Percentiles rank a stretch among this genome's conserved stretches.
Evolutionary conservation across 2,797 vertebrate species (phyloP).

Genomic region (Pangasius sanitwongsei): DNA sequence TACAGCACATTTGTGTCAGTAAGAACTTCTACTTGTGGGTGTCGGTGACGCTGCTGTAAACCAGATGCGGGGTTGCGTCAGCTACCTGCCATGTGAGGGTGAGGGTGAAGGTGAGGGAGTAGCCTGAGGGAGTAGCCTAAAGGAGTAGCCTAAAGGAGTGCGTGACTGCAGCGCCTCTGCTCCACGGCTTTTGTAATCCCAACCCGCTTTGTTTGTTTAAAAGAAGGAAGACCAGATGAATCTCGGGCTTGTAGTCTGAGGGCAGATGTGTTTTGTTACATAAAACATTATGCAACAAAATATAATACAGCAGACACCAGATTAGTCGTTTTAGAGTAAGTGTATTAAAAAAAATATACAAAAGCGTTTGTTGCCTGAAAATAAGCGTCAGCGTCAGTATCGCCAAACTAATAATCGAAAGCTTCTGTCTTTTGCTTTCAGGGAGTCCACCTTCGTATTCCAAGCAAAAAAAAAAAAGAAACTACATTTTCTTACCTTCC

Average conservation of each 20-base stretch:
- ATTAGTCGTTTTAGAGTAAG: background rate
- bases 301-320: background rate
- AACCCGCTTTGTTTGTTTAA: background rate
- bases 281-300: background rate
- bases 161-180: too few relatives aligned
- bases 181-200: background rate
- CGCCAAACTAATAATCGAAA: too few relatives aligned
- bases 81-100: background rate
- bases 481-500: too few relatives aligned
- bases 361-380: too few relatives aligned
- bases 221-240: too few relatives aligned
- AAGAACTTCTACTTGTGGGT: background rate
- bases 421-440: too few relatives aligned
- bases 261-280: background rate
- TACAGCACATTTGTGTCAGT: background rate
- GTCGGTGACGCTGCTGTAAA: background rate
- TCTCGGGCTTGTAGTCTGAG: background rate
- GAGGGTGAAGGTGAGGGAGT: background rate
- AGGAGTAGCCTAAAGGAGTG: background rate
- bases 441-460: too few relatives aligned
- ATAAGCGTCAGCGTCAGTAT: too few relatives aligned
- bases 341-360: too few relatives aligned
- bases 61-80: slow-evolving; percentile 1
- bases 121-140: too few relatives aligned
- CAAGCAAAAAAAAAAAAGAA: too few relatives aligned